Evolutionary conservation across 2,888 invertebrate genomes (phyloP).

Genomic region (Furcula furcula): DNA sequence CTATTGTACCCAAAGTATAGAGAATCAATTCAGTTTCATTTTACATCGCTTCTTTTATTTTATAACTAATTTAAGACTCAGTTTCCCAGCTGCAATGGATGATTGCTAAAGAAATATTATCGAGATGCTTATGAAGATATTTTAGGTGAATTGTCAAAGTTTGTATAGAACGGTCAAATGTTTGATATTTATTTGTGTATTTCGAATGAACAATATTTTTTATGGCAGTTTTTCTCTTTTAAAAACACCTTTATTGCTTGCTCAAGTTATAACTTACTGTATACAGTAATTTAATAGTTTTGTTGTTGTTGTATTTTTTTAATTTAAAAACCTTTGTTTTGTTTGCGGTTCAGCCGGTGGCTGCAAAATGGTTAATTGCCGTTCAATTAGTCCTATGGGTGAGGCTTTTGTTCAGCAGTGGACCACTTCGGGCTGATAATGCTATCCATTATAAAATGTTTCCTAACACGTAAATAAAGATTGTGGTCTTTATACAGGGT

Average conservation of each 20-base stretch:
- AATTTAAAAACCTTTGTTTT: too few relatives aligned
- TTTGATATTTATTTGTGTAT: slow-evolving; percentile 26
- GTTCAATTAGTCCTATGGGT: too few relatives aligned
- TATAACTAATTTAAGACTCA: background rate
- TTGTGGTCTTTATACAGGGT: too few relatives aligned
- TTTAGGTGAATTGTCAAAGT: slow-evolving; percentile 14
- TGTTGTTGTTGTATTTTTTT: too few relatives aligned
- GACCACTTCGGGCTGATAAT: too few relatives aligned
- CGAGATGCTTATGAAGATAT: slow-evolving; percentile 1
- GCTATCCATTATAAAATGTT: too few relatives aligned
- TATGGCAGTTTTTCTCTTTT: slow-evolving; percentile 9
- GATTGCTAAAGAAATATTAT: background rate
- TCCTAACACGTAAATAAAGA: too few relatives aligned
- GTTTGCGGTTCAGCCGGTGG: too few relatives aligned
- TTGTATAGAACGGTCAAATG: slow-evolving; percentile 20
- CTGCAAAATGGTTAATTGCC: too few relatives aligned
- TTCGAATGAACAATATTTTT: slow-evolving; percentile 19
- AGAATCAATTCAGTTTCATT: slow-evolving; percentile 9
- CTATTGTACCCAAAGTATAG: slow-evolving; percentile 1
- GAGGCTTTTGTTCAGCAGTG: too few relatives aligned
- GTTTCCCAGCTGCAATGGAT: slow-evolving; percentile 3
- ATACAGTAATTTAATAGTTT: too few relatives aligned
- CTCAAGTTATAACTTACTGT: too few relatives aligned
- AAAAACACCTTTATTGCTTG: slow-evolving; percentile 10
- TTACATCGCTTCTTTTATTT: slow-evolving; percentile 7